Evolutionary conservation across 2,797 vertebrate species (phyloP).

Genomic region (Catamblyrhynchus diadema): DNA sequence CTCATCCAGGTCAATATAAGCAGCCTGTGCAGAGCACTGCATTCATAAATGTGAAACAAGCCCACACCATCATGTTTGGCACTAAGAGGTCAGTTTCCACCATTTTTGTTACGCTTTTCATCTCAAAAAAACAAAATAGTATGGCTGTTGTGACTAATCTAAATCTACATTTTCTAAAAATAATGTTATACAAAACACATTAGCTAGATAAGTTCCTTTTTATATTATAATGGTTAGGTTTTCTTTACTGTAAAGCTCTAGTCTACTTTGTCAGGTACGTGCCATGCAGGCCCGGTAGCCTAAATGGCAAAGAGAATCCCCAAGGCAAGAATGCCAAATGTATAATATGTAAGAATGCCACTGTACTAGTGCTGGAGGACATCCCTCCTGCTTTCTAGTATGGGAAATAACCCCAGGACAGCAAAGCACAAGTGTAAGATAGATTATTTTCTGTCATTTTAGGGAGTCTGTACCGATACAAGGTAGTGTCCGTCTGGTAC

Average conservation of each 20-base stretch:
- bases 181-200: not conserved
- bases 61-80: constrained; percentile 63
- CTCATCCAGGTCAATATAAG: constrained; percentile 43
- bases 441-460: not conserved
- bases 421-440: not conserved
- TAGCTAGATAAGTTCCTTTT: not conserved
- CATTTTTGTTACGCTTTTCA: not conserved
- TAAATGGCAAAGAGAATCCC: not conserved
- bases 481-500: not conserved
- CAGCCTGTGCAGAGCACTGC: not conserved
- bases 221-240: not conserved
- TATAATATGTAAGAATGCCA: not conserved
- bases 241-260: not conserved
- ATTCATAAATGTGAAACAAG: constrained; percentile 55
- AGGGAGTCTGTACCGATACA: not conserved
- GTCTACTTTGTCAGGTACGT: not conserved
- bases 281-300: not conserved
- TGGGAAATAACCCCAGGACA: not conserved
- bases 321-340: not conserved
- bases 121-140: not conserved
- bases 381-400: not conserved
- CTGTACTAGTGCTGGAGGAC: not conserved
- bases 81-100: constrained; percentile 71
- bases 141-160: not conserved
- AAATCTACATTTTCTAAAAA: not conserved